These are phyloP conservation scores for Melanerpes aurifrons DNA, from an alignment of 2,113 vertebrate genomes.

Conservation along the genomic window DNA sequence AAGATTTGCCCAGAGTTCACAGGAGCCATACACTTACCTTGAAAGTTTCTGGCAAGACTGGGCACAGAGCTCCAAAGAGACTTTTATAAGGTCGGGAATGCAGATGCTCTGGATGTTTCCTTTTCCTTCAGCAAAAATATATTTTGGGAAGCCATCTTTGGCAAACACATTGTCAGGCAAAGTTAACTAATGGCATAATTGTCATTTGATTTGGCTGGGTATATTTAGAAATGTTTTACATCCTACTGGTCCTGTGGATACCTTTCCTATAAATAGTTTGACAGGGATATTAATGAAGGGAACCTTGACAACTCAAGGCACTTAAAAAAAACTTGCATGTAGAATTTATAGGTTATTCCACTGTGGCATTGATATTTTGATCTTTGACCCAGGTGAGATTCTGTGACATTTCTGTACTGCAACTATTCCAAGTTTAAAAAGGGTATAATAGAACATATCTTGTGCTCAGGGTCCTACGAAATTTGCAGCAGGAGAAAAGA, in stretches of 20 bases:
- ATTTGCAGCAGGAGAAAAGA: not conserved
- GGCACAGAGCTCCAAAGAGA: conserved; percentile 43
- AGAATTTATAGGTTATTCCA: not conserved
- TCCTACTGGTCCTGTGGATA: conserved; percentile 15
- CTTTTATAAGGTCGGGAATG: conserved; percentile 59
- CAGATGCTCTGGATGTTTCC: conserved; percentile 46
- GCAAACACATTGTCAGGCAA: conserved; percentile 53
- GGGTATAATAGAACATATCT: not conserved
- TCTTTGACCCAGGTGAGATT: not conserved
- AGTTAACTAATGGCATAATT: conserved; percentile 51
- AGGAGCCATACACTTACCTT: conserved; percentile 47
- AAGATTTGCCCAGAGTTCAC: not conserved
- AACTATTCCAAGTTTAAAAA: not conserved
- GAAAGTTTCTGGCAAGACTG: conserved; percentile 49
- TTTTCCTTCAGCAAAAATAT: conserved; percentile 45
- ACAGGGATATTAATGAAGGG: conserved; percentile 25
- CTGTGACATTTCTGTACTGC: not conserved
- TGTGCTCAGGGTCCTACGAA: not conserved
- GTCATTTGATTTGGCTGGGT: conserved; percentile 49
- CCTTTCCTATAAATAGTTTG: conserved; percentile 46
- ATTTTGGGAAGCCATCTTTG: conserved; percentile 51
- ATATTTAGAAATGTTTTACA: conserved; percentile 61
- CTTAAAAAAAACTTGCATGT: conserved; percentile 5
- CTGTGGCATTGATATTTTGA: not conserved
- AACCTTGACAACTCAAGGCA: conserved; percentile 3